Conservation (phyloP, 2,888 invertebrate genomes). For the Diplazon laetatorius region DNA sequence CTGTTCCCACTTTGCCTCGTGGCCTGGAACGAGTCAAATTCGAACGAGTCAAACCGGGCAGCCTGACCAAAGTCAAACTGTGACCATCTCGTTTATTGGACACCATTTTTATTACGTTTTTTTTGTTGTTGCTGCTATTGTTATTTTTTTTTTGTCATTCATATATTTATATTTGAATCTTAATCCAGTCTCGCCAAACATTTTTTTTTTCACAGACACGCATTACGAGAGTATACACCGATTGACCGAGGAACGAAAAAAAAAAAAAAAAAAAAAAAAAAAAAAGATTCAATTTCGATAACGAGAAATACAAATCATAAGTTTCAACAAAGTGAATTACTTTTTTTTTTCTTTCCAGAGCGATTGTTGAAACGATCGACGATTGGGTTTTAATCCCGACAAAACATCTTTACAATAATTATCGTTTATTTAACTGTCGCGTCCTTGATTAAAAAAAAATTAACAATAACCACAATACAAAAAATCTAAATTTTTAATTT, state of each 20-base stretch:
- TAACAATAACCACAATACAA: too few species aligned
- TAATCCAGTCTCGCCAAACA: too few species aligned
- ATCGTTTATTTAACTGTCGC: conserved; percentile 11
- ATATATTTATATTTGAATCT: not conserved
- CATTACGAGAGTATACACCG: conserved; percentile 42
- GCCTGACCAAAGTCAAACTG: too few species aligned
- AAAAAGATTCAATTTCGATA: not conserved
- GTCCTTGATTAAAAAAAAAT: conserved; percentile 29
- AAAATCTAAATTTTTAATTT: too few species aligned
- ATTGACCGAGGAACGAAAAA: conserved; percentile 4
- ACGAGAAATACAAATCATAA: not conserved
- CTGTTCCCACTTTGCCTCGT: too few species aligned
- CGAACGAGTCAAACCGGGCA: too few species aligned
- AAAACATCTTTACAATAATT: too few species aligned
- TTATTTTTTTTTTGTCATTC: not conserved
- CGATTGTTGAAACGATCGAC: not conserved
- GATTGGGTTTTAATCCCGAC: not conserved
- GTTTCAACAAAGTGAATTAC: not conserved
- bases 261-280: conserved; percentile 13
- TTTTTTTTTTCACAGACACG: conserved; percentile 11
- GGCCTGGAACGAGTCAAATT: too few species aligned
- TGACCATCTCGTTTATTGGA: too few species aligned
- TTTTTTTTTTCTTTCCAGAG: not conserved
- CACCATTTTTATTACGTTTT: too few species aligned
- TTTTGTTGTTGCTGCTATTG: too few species aligned